These are phyloP conservation scores for Pheosia gnoma DNA, from an alignment of 2,888 invertebrate genomes.

Conservation along the genomic window DNA sequence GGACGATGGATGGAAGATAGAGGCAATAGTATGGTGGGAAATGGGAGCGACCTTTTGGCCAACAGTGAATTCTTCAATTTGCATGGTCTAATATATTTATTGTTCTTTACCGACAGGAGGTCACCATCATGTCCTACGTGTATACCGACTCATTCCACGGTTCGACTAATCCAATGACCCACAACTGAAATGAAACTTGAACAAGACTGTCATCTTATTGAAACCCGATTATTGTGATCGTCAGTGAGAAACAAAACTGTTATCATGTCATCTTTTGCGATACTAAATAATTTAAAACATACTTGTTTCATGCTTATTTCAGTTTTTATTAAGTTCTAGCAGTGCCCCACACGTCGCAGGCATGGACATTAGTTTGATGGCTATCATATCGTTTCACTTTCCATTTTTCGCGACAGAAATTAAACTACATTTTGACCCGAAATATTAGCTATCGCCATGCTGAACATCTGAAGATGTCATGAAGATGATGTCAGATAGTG, in stretches of 20 bases:
- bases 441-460: too few species aligned
- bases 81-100: not conserved
- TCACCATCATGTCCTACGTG: conserved; percentile 63
- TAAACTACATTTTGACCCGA: too few species aligned
- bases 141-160: conserved; percentile 65
- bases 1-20: too few species aligned
- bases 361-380: too few species aligned
- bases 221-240: not conserved
- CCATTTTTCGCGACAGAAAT: too few species aligned
- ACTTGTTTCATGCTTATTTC: not conserved
- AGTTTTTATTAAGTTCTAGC: not conserved
- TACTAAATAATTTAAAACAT: conserved; percentile 4
- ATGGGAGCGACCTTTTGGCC: too few species aligned
- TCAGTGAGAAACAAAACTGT: not conserved
- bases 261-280: conserved; percentile 3
- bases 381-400: too few species aligned
- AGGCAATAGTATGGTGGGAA: too few species aligned
- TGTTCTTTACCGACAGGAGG: conserved; percentile 51
- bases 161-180: conserved; percentile 22
- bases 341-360: too few species aligned
- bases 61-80: not conserved
- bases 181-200: not conserved
- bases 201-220: not conserved
- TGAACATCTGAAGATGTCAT: too few species aligned
- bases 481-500: too few species aligned